A percentile compares a stretch with the other conserved stretches of the same genome.
phyloP scores from a whole-genome alignment of 2,113 vertebrate species.

The Phrynosoma platyrhinos region DNA sequence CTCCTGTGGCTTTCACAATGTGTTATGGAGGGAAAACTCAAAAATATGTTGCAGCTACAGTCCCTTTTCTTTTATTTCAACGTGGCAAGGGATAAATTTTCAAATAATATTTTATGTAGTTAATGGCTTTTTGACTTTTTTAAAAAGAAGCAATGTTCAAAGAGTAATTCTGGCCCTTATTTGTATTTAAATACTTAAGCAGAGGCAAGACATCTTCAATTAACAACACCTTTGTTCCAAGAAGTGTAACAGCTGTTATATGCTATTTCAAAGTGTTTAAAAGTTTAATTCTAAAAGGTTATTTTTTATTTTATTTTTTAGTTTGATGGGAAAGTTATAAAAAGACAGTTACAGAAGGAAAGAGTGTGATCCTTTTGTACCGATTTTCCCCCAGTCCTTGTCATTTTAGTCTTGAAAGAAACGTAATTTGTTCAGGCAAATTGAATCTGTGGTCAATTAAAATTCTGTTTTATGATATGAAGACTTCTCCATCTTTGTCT shows the following conservation, averaged over 20 bases:
- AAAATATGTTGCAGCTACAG: slow-evolving; percentile 48
- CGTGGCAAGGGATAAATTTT: slow-evolving; percentile 45
- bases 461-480: slow-evolving; percentile 3
- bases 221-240: slow-evolving; percentile 16
- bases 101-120: not conserved
- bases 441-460: not conserved
- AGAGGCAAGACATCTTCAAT: slow-evolving; percentile 6
- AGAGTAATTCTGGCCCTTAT: slow-evolving; percentile 3
- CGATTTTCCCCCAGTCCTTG: not conserved
- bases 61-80: slow-evolving; percentile 58
- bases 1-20: slow-evolving; percentile 19
- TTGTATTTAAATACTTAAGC: slow-evolving; percentile 18
- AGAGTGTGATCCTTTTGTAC: not conserved
- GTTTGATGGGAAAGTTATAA: not conserved
- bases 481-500: not conserved
- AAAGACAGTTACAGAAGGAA: not conserved
- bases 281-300: not conserved
- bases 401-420: slow-evolving; percentile 5
- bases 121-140: not conserved
- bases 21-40: not conserved
- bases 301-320: not conserved
- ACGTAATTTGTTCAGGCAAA: slow-evolving; percentile 2
- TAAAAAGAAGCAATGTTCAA: not conserved
- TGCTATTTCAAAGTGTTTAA: slow-evolving; percentile 18
- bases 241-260: slow-evolving; percentile 7